Base-by-base conservation (phyloP, 2,113 vertebrate species). In the Aldabrachelys gigantea region DNA sequence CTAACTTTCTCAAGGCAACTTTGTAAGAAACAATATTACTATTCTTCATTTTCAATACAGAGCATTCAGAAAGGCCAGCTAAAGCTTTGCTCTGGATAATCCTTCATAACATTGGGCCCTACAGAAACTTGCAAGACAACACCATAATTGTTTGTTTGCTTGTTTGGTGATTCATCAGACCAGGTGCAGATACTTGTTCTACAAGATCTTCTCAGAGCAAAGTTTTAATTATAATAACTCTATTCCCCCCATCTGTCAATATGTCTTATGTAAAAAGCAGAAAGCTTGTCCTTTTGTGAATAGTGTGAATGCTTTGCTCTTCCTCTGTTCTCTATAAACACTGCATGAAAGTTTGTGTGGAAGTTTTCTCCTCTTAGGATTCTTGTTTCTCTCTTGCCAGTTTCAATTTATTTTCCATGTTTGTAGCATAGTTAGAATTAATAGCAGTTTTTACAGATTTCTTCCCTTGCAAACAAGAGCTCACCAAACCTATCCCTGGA, bases 201-300 rank as follows among this genome's bases (percentile, higher is more conserved):
- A 88, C 92, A 93, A 88, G 78, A 94, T 93, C 88, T 97, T 97
- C 95, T 94, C 95, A 87, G 89, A 97, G 96, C 92, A 89, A 93
- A 94, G 88, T 96, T 97, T 97, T 97, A 97, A 97, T 97, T 97
- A 95, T 95, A 97, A 94, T 82, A 96, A 94, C 95, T 92, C 85
- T 91, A 93, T 97, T 95, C 94, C 95, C 57, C 90, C 85, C 95
- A 96, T 93, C 93, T 97, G 95, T 95, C 93, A 94, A 38, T 89
- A 75, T 53, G 87, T 75, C 69, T 44, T 57, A 6, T 82, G 82
- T 89, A 87, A 96, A 96, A 95, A 81, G 52, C 78, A 92, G 81
- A 82, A 93, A 95, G 44, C 76, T 92, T 96, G 85, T 52, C 89
- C 88, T 91, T 25, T 10, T 88, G 92, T 57, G 49, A 84, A 17